Conservation (phyloP, 2,888 invertebrate genomes). For the Drosophila macrospina region DNA sequence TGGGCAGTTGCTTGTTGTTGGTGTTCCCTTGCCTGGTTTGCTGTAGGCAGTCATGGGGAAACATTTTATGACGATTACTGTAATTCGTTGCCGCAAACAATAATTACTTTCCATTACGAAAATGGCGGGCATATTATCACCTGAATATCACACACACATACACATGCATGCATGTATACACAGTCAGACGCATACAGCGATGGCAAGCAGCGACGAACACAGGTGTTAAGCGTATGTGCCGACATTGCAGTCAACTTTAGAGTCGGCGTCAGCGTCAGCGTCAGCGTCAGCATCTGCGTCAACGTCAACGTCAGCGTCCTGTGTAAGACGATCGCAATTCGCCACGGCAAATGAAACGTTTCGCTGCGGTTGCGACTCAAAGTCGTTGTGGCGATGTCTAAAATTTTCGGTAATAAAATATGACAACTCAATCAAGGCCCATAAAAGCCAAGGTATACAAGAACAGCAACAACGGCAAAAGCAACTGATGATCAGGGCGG, state of each 20-base stretch:
- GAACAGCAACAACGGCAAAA: conserved; percentile 30
- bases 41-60: conserved; percentile 84
- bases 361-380: conserved; percentile 54
- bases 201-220: conserved; percentile 57
- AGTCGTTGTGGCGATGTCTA: conserved; percentile 73
- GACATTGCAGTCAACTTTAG: conserved; percentile 18
- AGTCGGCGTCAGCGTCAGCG: conserved; percentile 21
- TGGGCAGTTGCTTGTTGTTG: conserved; percentile 47
- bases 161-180: conserved; percentile 23
- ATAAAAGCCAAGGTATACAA: conserved; percentile 73
- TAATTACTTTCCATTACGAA: conserved; percentile 85
- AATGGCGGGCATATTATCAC: conserved; percentile 85
- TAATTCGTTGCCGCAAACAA: conserved; percentile 84
- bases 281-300: not conserved
- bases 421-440: conserved; percentile 84
- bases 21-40: conserved; percentile 62
- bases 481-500: conserved; percentile 65
- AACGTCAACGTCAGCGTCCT: conserved; percentile 1
- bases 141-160: conserved; percentile 83
- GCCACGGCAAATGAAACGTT: conserved; percentile 64
- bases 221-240: conserved; percentile 73
- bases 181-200: conserved; percentile 26
- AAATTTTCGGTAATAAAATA: conserved; percentile 84
- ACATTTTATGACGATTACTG: conserved; percentile 85
- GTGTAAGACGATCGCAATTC: conserved; percentile 48